Conservation (phyloP, 1,140 invertebrate genomes). For the Drosophila ogumai region DNA sequence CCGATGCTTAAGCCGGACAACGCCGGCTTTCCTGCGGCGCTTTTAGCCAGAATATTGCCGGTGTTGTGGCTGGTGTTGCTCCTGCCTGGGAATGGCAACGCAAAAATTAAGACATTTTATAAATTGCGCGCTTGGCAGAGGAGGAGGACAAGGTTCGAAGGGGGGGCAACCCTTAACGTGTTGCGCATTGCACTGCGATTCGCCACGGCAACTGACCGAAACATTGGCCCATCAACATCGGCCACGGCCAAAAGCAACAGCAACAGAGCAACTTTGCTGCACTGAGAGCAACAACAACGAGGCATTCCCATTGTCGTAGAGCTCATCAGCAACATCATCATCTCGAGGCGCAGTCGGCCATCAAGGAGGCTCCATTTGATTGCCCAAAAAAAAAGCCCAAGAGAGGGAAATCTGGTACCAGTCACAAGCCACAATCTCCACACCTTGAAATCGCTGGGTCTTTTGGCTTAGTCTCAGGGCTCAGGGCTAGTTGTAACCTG, state of each 20-base stretch:
- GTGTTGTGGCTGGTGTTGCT: constrained; percentile 15
- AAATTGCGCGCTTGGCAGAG: constrained; percentile 71
- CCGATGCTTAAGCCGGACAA: constrained; percentile 34
- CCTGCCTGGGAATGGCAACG: constrained; percentile 60
- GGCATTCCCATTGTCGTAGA: constrained; percentile 64
- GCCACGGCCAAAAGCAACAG: constrained; percentile 31
- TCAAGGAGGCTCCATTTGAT: constrained; percentile 54
- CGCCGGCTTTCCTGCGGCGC: constrained; percentile 66
- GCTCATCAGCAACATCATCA: constrained; percentile 55
- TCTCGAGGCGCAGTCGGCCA: constrained; percentile 42
- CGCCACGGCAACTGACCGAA: constrained; percentile 79
- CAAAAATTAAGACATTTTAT: constrained; percentile 83
- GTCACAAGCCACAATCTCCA: constrained; percentile 37
- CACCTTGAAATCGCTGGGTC: constrained; percentile 41
- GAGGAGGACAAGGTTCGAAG: neutral
- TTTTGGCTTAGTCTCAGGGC: neutral
- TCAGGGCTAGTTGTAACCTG: constrained; percentile 22
- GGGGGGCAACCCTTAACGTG: constrained; percentile 73
- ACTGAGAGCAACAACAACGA: constrained; percentile 34
- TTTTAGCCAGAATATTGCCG: constrained; percentile 66
- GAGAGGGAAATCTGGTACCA: constrained; percentile 32
- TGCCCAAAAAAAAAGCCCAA: constrained; percentile 38
- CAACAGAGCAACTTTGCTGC: constrained; percentile 27
- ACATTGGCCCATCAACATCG: constrained; percentile 71
- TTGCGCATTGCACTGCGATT: constrained; percentile 71